Conservation (phyloP, 1,140 invertebrate genomes). For the Dinothrombium tinctorium region DNA sequence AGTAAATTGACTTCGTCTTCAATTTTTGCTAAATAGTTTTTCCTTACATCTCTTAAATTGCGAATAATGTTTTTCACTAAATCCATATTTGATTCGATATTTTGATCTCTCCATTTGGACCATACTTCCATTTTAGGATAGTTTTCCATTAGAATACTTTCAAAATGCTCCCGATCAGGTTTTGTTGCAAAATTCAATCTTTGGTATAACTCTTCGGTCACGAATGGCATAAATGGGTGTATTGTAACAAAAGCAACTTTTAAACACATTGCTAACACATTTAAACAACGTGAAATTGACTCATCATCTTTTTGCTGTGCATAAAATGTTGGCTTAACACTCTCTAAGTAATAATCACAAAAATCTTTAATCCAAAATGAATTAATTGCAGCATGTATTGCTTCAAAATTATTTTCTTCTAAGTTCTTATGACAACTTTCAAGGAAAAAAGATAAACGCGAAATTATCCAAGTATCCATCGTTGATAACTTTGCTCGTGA, state of each 20-base stretch:
- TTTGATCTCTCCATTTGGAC: too few species aligned
- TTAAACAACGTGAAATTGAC: conserved; percentile 5
- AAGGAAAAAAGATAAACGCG: conserved; percentile 48
- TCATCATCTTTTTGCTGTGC: conserved; percentile 26
- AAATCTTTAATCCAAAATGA: conserved; percentile 94
- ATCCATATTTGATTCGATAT: too few species aligned
- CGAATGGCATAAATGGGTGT: conserved; percentile 93
- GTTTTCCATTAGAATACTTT: neutral
- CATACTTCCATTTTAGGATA: too few species aligned
- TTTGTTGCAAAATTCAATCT: conserved; percentile 28
- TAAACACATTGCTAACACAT: conserved; percentile 50
- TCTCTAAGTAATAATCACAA: conserved; percentile 86
- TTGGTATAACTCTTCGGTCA: conserved; percentile 91
- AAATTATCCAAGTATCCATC: conserved; percentile 87
- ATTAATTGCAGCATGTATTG: conserved; percentile 71
- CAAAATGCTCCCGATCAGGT: neutral
- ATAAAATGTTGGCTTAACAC: conserved; percentile 29
- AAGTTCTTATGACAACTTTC: conserved; percentile 51
- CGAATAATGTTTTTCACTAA: too few species aligned
- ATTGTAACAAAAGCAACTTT: conserved; percentile 62
- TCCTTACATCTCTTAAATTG: too few species aligned
- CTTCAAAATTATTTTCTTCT: conserved; percentile 43
- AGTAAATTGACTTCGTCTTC: too few species aligned
- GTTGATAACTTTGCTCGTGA: conserved; percentile 18
- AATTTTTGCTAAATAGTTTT: too few species aligned